Percentiles rank a stretch among this genome's conserved stretches.
Evolutionary conservation across 2,113 vertebrate genomes (phyloP).

Genomic region (Cichladusa arquata): DNA sequence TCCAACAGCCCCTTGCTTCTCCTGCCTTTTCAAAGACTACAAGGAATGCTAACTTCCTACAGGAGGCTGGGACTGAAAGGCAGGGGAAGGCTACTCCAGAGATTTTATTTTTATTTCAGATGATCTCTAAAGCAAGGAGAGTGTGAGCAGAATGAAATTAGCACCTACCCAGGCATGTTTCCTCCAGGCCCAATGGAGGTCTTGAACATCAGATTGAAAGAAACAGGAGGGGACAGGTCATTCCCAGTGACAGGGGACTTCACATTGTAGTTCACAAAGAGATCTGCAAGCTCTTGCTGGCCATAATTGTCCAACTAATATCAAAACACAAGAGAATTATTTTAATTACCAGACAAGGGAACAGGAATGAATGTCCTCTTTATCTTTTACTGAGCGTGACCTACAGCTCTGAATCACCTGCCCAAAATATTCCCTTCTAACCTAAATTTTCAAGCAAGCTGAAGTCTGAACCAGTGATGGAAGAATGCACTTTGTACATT

Average conservation of each 20-base stretch:
- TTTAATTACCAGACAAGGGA: neutral
- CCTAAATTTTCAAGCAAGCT: neutral
- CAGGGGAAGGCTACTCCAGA: neutral
- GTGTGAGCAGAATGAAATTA: neutral
- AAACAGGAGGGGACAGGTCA: constrained; percentile 88
- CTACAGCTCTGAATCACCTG: neutral
- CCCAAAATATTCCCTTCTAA: neutral
- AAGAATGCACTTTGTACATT: neutral
- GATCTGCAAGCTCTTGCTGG: constrained; percentile 88
- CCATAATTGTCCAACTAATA: constrained; percentile 92
- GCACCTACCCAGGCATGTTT: constrained; percentile 91
- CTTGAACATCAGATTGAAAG: constrained; percentile 99
- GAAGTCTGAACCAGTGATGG: neutral
- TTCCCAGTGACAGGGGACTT: constrained; percentile 95
- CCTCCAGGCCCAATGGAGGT: constrained; percentile 97
- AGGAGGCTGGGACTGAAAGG: neutral
- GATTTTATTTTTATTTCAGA: neutral
- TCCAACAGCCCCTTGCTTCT: neutral
- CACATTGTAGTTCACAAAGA: constrained; percentile 94
- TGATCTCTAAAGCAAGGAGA: neutral
- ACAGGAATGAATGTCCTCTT: neutral
- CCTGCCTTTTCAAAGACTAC: neutral
- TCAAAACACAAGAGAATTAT: neutral
- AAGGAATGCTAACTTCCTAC: neutral
- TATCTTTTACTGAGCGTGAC: neutral